These are phyloP conservation scores for Epizoanthus rinbou DNA, from an alignment of 92 coral and sea anemone species.

Conservation along the genomic window DNA sequence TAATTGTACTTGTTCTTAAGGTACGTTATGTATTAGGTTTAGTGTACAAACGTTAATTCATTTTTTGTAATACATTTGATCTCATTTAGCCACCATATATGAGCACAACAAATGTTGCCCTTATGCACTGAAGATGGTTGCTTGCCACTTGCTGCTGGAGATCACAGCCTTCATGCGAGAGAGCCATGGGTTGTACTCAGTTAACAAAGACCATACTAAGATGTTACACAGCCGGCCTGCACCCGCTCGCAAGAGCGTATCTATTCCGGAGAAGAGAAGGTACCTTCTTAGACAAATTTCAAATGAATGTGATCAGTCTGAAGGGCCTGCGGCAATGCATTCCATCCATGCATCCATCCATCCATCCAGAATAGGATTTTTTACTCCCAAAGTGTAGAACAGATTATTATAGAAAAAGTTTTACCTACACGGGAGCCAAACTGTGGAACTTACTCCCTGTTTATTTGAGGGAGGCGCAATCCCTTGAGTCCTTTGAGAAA, in stretches of 20 bases:
- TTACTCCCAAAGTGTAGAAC: no score
- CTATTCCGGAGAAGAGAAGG: constrained; percentile 61
- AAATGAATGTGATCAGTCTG: no score
- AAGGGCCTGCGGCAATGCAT: no score
- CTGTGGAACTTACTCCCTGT: no score
- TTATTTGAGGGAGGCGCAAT: no score
- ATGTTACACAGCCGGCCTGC: constrained; percentile 52
- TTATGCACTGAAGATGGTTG: constrained; percentile 91
- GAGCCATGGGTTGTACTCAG: constrained; percentile 89
- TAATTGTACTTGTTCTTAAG: background rate
- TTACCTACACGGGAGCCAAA: no score
- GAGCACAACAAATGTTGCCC: constrained; percentile 89
- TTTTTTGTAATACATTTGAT: background rate
- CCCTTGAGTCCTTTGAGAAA: no score
- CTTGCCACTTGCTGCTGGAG: constrained; percentile 95
- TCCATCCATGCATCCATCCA: no score
- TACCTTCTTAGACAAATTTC: background rate
- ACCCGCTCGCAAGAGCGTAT: constrained; percentile 59
- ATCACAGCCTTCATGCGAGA: constrained; percentile 98
- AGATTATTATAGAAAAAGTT: no score
- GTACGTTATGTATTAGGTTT: no score
- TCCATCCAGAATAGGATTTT: no score
- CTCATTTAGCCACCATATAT: constrained; percentile 72
- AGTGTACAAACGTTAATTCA: no score
- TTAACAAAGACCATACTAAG: constrained; percentile 55